These are phyloP conservation scores for Platanista minor DNA, from an alignment of 2,113 vertebrate genomes.

Conservation along the genomic window DNA sequence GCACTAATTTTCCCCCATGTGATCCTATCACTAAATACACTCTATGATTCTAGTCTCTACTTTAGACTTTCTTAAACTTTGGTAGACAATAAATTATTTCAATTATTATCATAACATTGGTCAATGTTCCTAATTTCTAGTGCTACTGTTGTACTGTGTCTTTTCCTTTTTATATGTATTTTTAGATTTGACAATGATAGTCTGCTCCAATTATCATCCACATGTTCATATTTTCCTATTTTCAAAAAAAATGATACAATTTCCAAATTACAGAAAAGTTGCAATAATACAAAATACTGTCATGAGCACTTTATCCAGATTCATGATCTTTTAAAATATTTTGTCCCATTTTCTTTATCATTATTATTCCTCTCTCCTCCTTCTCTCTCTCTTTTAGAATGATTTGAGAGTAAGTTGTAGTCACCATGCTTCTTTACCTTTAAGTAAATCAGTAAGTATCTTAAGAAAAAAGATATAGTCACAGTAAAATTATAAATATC, in stretches of 20 bases:
- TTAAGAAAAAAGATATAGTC: neutral
- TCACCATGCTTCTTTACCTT: neutral
- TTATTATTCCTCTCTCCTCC: neutral
- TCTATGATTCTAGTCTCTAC: neutral
- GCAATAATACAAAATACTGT: neutral
- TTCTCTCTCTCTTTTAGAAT: neutral
- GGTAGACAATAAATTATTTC: neutral
- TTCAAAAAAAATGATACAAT: neutral
- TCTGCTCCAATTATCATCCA: neutral
- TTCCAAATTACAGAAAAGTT: neutral
- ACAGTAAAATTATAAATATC: neutral
- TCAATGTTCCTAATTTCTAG: neutral
- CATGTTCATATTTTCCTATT: neutral
- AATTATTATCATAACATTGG: neutral
- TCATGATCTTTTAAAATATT: neutral
- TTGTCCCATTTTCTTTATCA: neutral
- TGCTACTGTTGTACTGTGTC: neutral
- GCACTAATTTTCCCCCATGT: neutral
- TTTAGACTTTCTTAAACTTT: neutral
- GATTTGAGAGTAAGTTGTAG: neutral
- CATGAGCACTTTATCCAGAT: neutral
- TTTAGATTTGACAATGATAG: neutral
- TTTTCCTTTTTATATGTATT: neutral
- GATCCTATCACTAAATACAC: neutral
- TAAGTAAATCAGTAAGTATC: neutral